Evolutionary conservation across 2,797 vertebrate species (phyloP), one percentile per base, ranked within the genome.

Genomic region (Sternotherus odoratus): DNA sequence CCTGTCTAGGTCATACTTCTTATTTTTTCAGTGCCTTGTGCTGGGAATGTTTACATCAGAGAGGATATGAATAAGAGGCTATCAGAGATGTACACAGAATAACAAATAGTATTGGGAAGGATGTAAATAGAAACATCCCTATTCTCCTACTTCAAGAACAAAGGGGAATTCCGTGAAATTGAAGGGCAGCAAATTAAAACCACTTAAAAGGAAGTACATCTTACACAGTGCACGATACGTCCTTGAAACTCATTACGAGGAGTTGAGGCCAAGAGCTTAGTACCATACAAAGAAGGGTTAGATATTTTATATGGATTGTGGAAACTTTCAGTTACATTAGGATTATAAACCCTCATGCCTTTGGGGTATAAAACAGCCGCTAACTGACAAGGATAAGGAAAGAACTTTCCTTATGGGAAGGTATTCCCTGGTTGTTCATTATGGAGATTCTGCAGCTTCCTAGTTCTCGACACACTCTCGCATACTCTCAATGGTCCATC

Each of bases 281-380:
- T 46, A 90, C 53, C 72, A 17, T 83, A 94, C 49, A 66, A 66
- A 94, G 86, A 26, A 69, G 5, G 43, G 86, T 91, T 92, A 81
- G 72, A 16, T 15, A 8, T 93, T 79, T 91, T 23, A 33, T 74
- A 1, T 63, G 81, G 49, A 28, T 12, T 75, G 7, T 79, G 63
- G 66, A 60, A 88, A 54, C 21, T 79, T 16, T 2, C 23, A 74
- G 1, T 6, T 79, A 50, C 33, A 50, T 8, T 93, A 33, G 46
- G 16, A 5, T 92, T 87, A 26, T 1, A 78, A 13, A 57, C 80
- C 30, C 86, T 93, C 0, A 0, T 89, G 82, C 48, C 21, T 93
- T 53, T 92, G 2, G 26, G 0, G 0, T n/a, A 1, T 79, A 82
- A 80, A 3, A 79, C 56, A 90, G 54, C 21, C 1, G 0, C 57